Conservation (phyloP, 2,888 invertebrate species). For the Gastrophysa polygoni region DNA sequence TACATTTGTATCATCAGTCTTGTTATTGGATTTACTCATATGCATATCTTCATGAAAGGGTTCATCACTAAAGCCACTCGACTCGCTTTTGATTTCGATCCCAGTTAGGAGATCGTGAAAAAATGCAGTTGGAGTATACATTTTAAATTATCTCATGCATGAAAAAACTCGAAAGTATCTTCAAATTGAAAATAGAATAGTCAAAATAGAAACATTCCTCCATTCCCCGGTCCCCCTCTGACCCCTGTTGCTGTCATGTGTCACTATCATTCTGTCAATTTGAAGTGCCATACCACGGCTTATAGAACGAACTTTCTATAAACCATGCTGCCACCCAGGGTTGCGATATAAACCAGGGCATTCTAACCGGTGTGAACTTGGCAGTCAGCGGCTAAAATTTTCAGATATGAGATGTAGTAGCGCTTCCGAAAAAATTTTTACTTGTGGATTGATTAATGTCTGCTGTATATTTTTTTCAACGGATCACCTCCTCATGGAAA, state of each 20-base stretch:
- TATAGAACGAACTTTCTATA: too few relatives aligned
- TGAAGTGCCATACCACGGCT: too few relatives aligned
- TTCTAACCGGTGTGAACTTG: too few relatives aligned
- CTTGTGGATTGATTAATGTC: too few relatives aligned
- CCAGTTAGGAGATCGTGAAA: background rate
- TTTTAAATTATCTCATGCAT: background rate
- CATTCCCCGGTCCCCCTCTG: background rate
- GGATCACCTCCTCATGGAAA: too few relatives aligned
- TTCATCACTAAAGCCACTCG: slow-evolving; percentile 7
- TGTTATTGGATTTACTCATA: background rate
- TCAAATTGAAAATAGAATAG: background rate
- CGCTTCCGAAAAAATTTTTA: too few relatives aligned
- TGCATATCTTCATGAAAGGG: slow-evolving; percentile 12
- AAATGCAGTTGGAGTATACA: background rate
- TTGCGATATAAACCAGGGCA: too few relatives aligned
- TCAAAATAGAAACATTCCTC: background rate
- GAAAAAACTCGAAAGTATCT: background rate
- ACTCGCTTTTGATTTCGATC: slow-evolving; percentile 11
- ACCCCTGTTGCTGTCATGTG: background rate
- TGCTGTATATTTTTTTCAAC: too few relatives aligned
- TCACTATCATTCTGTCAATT: too few relatives aligned
- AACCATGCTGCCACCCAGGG: too few relatives aligned
- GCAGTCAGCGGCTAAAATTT: too few relatives aligned
- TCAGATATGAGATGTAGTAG: too few relatives aligned
- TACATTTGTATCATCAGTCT: background rate